Base-by-base conservation (phyloP, 2,113 vertebrate species). In the Dipodomys ordii region DNA sequence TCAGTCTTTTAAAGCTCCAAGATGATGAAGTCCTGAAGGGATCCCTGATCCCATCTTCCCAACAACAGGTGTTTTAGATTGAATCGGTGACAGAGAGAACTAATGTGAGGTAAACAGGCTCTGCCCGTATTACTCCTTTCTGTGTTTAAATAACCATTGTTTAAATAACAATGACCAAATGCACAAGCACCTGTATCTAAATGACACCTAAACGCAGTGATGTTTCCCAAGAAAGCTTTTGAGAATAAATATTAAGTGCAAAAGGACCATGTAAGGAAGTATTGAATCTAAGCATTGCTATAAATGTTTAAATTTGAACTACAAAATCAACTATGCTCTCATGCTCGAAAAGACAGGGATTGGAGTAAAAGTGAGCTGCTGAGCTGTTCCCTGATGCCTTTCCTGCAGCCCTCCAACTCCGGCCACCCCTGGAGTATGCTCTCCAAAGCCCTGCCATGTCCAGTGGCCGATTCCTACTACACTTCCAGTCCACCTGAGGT, bases 281-380 rank as follows among this genome's bases (percentile, higher is more conserved):
- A n/a, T 7, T 44, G 5, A 80, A 62, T 20, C 60, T 49, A 78
- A 46, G 20, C 49, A 49, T 46, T 71, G 3, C 20, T 35, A 71
- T 0, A 28, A 23, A 15, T 15, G 69, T 92, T 44, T 27, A 57
- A n/a, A 74, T 46, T 85, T 60, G 86, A 92, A 73, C 20, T 46
- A 28, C 0, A 65, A n/a, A 95, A 78, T 87, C 57, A 69, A 80
- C 35, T 60, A 39, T 72, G 69, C 90, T 88, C 30, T 81, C 30
- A 73, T 71, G 25, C 28, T 60, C 76, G 20, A 1, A 18, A 39
- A 87, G 32, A 30, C 53, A 57, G 15, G 22, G 18, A 28, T 13
- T 53, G 32, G 3, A 23, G 12, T 65, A 6, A 93, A 80, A 20
- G 13, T 19, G 23, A 39, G 22, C 23, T 39, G 25, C 65, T 77